Evolutionary conservation across 1,140 invertebrate genomes (phyloP).

Genomic region (Magallana gigas): DNA sequence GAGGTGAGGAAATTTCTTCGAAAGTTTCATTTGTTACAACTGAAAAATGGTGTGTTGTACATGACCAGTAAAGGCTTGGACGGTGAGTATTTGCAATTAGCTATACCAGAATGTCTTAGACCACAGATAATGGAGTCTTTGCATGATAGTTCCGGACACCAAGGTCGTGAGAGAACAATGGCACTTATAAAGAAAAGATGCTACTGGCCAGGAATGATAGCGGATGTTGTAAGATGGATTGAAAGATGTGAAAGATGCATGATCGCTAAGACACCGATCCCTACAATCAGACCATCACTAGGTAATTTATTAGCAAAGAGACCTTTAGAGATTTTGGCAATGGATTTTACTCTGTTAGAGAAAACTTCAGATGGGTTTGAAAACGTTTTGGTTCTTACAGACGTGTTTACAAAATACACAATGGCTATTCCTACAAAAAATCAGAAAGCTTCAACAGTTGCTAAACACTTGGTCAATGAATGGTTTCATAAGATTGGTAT

Average conservation of each 20-base stretch:
- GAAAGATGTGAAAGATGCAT: background rate
- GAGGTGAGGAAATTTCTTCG: too few relatives aligned
- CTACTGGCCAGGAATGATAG: conserved; percentile 50
- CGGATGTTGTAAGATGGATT: conserved; percentile 42
- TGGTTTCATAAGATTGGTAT: conserved; percentile 29
- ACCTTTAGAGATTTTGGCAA: conserved; percentile 55
- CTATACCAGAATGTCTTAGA: conserved; percentile 21
- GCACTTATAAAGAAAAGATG: conserved; percentile 8
- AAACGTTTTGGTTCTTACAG: conserved; percentile 63
- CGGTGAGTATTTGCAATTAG: background rate
- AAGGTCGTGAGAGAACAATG: conserved; percentile 24
- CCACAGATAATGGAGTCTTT: conserved; percentile 22
- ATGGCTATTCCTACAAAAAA: conserved; percentile 26
- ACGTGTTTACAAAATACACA: conserved; percentile 50
- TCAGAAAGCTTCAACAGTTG: conserved; percentile 42
- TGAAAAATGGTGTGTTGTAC: conserved; percentile 19
- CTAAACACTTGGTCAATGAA: conserved; percentile 37
- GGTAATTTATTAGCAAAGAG: conserved; percentile 39
- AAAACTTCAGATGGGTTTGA: conserved; percentile 50
- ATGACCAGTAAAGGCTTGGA: background rate
- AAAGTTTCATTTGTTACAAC: background rate
- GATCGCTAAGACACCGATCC: conserved; percentile 21
- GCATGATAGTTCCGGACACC: conserved; percentile 50
- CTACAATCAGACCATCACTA: conserved; percentile 41
- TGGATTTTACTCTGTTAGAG: conserved; percentile 48